Base-by-base conservation (phyloP, 2,888 invertebrate species). In the Belgica antarctica region DNA sequence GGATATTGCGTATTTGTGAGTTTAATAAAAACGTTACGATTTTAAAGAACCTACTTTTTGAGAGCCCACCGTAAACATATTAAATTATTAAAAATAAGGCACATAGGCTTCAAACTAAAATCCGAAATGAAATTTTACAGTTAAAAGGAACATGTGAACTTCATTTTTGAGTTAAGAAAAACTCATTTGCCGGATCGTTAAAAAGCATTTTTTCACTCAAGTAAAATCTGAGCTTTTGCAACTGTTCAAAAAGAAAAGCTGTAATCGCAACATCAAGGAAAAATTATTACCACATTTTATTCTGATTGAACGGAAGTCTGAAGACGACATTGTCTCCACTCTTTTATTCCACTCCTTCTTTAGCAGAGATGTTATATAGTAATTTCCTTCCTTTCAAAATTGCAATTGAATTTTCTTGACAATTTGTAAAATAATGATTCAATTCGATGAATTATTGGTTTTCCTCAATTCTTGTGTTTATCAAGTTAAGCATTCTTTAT, bases 391-490 rank as follows among this genome's bases (percentile, higher is more conserved):
- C 52, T 68, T 63, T 34, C 28, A 57, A 57, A 57, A 68, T 22
- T 68, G 52, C 68, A 68, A 68, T 68, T 68, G 68, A 68, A 57
- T 17, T 68, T n/a, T 57, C 52, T 57, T 68, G 68, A 31, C 52
- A 57, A 57, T 68, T 68, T 68, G 57, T 57, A 47, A 66, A 36
- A 63, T 66, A 66, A 66, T 47, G 65, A 66, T n/a, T n/a, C n/a
- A n/a, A 66, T 47, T 46, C 65, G 46, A 66, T 66, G 19, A 36
- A n/a, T n/a, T n/a, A n/a, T n/a, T n/a, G 47, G 47, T 47, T 66
- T 46, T 47, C 41, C 15, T 12, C 1, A 15, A 7, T 12, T 17
- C 27, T 15, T 46, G 12, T 46, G 17, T 7, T 46, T 46, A n/a
- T 46, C 15, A 7, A 15, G n/a, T 12, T 12, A 46, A 46, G 17